A percentile compares a stretch with the other conserved stretches of the same genome.
Evolutionary conservation across 2,113 vertebrate species (phyloP).

Genomic region (Coturnix japonica): DNA sequence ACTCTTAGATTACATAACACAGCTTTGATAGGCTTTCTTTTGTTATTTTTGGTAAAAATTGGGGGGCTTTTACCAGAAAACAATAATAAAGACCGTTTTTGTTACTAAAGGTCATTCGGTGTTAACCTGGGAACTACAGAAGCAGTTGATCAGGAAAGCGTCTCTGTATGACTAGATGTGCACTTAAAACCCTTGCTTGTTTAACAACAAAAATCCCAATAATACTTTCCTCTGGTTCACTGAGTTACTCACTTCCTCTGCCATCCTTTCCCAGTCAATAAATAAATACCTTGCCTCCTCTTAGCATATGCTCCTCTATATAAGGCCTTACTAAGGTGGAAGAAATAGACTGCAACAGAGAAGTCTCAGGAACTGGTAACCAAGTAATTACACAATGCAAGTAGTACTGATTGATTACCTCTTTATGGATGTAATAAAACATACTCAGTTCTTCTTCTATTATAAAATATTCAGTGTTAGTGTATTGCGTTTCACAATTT

Average conservation of each 20-base stretch:
- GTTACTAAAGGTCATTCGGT: neutral
- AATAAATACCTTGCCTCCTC: neutral
- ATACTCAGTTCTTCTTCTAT: neutral
- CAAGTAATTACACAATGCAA: neutral
- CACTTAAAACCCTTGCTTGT: neutral
- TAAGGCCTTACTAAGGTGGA: neutral
- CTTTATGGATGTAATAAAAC: conserved; percentile 25
- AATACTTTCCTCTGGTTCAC: neutral
- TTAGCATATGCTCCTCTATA: neutral
- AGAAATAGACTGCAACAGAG: neutral
- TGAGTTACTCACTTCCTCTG: neutral
- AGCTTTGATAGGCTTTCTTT: neutral
- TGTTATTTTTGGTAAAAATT: neutral
- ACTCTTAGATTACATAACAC: neutral
- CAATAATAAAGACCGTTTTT: neutral
- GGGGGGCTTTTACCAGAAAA: neutral
- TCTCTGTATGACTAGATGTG: neutral
- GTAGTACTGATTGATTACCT: conserved; percentile 1
- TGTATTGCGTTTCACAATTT: neutral
- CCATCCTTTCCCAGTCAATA: neutral
- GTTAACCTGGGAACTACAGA: neutral
- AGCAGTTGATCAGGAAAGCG: neutral
- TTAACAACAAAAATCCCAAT: neutral
- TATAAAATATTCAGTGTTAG: conserved; percentile 49
- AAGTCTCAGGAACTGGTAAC: neutral